Base-by-base conservation (phyloP, 2,888 invertebrate species). In the Agrochola lota region DNA sequence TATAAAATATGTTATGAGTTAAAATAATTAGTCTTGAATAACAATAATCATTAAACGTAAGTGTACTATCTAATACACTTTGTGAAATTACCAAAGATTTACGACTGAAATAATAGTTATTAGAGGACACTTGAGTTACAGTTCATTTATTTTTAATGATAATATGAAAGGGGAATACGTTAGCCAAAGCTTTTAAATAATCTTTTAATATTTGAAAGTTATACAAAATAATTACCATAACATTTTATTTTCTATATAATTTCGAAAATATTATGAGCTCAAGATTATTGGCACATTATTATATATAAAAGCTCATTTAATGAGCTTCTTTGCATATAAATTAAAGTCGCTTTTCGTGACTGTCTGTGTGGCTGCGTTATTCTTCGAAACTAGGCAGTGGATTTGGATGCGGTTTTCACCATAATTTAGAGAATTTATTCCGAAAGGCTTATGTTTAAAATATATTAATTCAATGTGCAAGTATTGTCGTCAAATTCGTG, bases 21-120 rank as follows among this genome's bases (percentile, higher is more conserved):
- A 66, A 82, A 69, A 64, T 40, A 73, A 77, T 82, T 73, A 86
- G 9, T 83, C 17, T 59, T 30, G 83, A 84, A 78, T 86, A 86
- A 69, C 78, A 78, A 72, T 86, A 69, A 66, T 8, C 66, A 73
- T 83, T 60, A 85, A 85, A 77, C 26, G 1, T 60, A 60, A 81
- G 46, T 76, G 49, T 35, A 35, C 12, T 49, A 67, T 57, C 43
- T 55, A 71, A 72, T 72, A 66, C 66, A 49, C 74, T 83, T 78
- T 26, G 59, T 67, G 63, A 49, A 73, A 73, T 82, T n/a, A 78
- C 40, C 8, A 30, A 70, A 49, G 72, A 84, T 86, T 83, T 78
- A 84, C 17, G 55, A 71, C 17, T 7, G 0, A 70, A 70, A 55
- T 72, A 74, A 70, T 78, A 69, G 74, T 67, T 60, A 43, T 70